Base-by-base conservation (phyloP, 2,888 invertebrate genomes). In the Monochamus alternatus region DNA sequence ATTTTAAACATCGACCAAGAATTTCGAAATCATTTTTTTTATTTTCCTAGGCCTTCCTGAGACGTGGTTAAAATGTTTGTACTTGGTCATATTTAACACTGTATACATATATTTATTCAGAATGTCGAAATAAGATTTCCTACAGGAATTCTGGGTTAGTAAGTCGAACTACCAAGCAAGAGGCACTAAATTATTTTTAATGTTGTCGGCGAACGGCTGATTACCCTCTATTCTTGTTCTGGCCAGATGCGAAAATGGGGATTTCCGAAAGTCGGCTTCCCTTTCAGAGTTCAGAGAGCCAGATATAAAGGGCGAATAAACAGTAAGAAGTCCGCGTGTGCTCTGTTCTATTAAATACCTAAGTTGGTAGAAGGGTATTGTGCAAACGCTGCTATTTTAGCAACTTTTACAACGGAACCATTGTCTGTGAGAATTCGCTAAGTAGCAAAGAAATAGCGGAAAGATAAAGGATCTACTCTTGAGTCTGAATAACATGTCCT, bases 271-370 rank as follows among this genome's bases (percentile, higher is more conserved):
- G 69, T 14, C 69, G 51, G 55, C 51, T 60, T 80, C 77, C 69
- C 78, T 80, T 80, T 82, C 81, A 81, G 82, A 82, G 82, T 85
- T 81, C 81, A 80, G 78, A 81, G 83, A 84, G 79, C 81, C 82
- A 80, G 83, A 85, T 84, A 86, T 84, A 86, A 85, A 85, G 85
- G 83, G 83, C 86, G 85, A 81, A 84, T 86, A 86, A 86, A 87
- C 86, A 87, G 86, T 87, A 86, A 85, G 84, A 85, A 85, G 85
- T 86, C 84, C 80, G 82, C 75, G 78, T 83, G 82, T 82, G 79
- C 80, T 52, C 71, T 85, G 85, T 85, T 81, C 87, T 86, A 87
- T 87, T 87, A 87, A 86, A 86, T 86, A 86, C 86, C 86, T 81
- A 82, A 83, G 81, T 81, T 78, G 81, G 81, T 64, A 75, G 77